These are phyloP conservation scores for Triplophysa tibetana DNA, from an alignment of 2,113 vertebrate species.

Conservation along the genomic window DNA sequence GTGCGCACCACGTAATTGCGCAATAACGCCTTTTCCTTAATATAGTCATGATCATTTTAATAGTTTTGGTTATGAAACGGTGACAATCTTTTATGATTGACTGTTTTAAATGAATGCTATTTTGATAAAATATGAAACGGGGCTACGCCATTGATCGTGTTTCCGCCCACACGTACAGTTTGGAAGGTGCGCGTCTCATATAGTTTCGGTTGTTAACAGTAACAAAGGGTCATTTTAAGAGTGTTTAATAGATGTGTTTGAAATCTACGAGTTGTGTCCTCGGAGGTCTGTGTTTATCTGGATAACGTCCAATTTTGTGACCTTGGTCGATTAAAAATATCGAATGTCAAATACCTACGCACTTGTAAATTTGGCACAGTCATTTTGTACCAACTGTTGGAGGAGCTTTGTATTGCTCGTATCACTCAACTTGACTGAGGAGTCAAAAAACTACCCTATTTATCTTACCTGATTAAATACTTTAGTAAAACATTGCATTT, in stretches of 20 bases:
- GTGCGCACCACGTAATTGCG: neutral
- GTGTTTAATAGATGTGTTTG: neutral
- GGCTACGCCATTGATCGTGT: slow-evolving; percentile 27
- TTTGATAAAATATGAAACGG: neutral
- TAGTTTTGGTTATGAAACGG: neutral
- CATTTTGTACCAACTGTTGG: too few species aligned
- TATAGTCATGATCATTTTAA: neutral
- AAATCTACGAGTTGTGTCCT: neutral
- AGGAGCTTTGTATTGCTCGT: too few species aligned
- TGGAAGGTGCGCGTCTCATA: neutral
- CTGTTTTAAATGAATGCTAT: neutral
- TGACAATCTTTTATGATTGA: neutral
- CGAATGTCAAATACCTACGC: neutral
- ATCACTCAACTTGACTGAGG: too few species aligned
- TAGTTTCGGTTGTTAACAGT: too few species aligned
- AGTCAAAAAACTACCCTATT: too few species aligned
- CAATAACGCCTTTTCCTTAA: neutral
- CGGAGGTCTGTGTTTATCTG: slow-evolving; percentile 2
- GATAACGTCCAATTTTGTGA: slow-evolving; percentile 30
- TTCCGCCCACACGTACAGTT: slow-evolving; percentile 30
- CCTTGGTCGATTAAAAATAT: slow-evolving; percentile 31
- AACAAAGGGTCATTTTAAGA: too few species aligned
- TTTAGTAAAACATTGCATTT: too few species aligned
- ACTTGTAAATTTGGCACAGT: too few species aligned
- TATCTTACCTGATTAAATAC: too few species aligned